Base-by-base conservation (phyloP, 1,140 invertebrate genomes). In the Pararge aegeria region DNA sequence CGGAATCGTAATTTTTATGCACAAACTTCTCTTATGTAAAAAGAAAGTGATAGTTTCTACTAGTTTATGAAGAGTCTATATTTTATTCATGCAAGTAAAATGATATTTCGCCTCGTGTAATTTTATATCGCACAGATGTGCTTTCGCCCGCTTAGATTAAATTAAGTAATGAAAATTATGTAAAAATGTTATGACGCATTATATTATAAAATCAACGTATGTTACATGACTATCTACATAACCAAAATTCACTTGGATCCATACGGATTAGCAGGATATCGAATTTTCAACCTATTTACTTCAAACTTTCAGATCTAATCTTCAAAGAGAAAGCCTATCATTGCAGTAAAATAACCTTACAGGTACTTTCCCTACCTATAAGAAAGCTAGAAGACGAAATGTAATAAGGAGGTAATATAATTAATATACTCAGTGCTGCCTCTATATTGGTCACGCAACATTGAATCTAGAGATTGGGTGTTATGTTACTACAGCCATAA, bases 1-100 rank as follows among this genome's bases (percentile, higher is more conserved):
- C 12, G 12, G 46, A 49, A 40, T 16, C 38, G 38, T 40, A 16
- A 40, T 16, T 16, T 40, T 5, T 4, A 0, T 1, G 38, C 13
- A 16, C 38, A 40, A 15, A 40, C 38, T 40, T 34, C 20, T 16
- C 20, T 81, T 75, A 74, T 55, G 66, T 74, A 78, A 84, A 42
- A 76, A 66, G 73, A 81, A 84, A 82, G 78, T 70, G 68, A 70
- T 74, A 66, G 75, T 78, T 59, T 61, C 56, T 61, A 65, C 64
- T 66, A 66, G 61, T 54, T 58, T 55, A 40, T 40, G 13, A 40
- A 40, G 38, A 40, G 24, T 54, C 67, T 68, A 70, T 66, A 73
- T 73, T 67, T 64, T 49, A 65, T 64, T 73, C 75, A 68, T 72
- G 67, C 65, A 68, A 68, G 67, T 69, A 73, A 55, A 61, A 3